A percentile compares a stretch with the other conserved stretches of the same genome.
Conservation (phyloP, 2,888 invertebrate species). For the Enchytraeus crypticus region DNA sequence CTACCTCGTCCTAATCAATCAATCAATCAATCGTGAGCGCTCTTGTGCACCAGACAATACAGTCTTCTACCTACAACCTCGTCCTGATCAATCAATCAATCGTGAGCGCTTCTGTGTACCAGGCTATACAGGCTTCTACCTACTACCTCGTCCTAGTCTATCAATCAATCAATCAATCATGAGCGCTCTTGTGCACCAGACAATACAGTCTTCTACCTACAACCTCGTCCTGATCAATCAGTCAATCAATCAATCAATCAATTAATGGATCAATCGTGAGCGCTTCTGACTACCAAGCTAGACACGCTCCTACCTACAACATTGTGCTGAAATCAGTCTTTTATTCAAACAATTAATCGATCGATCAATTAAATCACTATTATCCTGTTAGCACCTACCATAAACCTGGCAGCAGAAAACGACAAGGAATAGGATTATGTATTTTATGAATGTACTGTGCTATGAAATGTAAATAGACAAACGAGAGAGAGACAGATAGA, state of each 20-base stretch:
- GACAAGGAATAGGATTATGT: too few species aligned
- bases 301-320: conserved; percentile 71
- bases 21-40: conserved; percentile 37
- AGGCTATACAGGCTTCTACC: conserved; percentile 82
- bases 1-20: conserved; percentile 58
- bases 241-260: not conserved
- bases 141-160: conserved; percentile 59
- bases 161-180: not conserved
- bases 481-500: too few species aligned
- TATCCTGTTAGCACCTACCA: too few species aligned
- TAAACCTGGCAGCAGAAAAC: too few species aligned
- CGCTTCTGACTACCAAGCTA: conserved; percentile 77
- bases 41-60: conserved; percentile 82
- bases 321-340: conserved; percentile 64
- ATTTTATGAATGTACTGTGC: not conserved
- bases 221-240: conserved; percentile 58
- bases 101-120: conserved; percentile 64
- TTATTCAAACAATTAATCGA: not conserved
- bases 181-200: conserved; percentile 70
- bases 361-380: not conserved
- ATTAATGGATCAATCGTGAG: not conserved
- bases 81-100: conserved; percentile 50
- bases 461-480: not conserved
- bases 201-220: conserved; percentile 76
- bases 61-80: conserved; percentile 71